Evolutionary conservation across 2,888 invertebrate genomes (phyloP).

Genomic region (Himalopsyche tibetana): DNA sequence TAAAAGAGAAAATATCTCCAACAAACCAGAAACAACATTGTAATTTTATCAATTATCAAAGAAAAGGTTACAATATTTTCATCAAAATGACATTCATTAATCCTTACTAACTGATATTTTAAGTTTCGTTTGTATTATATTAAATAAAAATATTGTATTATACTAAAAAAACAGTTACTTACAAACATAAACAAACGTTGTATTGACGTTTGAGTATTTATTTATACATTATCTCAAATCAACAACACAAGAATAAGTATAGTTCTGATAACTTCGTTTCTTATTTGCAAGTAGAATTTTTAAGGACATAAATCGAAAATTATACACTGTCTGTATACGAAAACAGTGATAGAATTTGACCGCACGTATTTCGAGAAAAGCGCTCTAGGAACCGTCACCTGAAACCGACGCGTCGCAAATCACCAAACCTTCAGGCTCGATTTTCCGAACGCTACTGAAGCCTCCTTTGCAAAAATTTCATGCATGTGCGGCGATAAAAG

Average conservation of each 20-base stretch:
- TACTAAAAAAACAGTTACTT: no score
- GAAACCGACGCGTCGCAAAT: conserved; percentile 20
- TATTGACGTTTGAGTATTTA: no score
- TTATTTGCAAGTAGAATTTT: neutral
- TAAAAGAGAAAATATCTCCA: no score
- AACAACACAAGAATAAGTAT: no score
- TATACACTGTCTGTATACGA: neutral
- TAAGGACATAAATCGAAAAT: neutral
- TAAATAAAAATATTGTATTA: no score
- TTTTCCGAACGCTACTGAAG: conserved; percentile 53
- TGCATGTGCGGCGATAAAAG: conserved; percentile 16
- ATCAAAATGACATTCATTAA: no score
- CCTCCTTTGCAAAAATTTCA: conserved; percentile 33
- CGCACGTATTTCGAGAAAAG: conserved; percentile 26
- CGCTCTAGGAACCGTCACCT: conserved; percentile 19
- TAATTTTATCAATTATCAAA: neutral
- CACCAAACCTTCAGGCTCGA: conserved; percentile 43
- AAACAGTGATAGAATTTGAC: neutral
- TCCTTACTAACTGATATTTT: no score
- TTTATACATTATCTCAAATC: no score
- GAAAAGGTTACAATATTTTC: no score
- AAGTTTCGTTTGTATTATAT: no score
- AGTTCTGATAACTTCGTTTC: neutral
- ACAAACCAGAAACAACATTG: neutral
- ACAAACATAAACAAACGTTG: no score